Evolutionary conservation across 2,113 vertebrate species (phyloP), one percentile per base, ranked within the genome.

Genomic region (Elephas maximus): DNA sequence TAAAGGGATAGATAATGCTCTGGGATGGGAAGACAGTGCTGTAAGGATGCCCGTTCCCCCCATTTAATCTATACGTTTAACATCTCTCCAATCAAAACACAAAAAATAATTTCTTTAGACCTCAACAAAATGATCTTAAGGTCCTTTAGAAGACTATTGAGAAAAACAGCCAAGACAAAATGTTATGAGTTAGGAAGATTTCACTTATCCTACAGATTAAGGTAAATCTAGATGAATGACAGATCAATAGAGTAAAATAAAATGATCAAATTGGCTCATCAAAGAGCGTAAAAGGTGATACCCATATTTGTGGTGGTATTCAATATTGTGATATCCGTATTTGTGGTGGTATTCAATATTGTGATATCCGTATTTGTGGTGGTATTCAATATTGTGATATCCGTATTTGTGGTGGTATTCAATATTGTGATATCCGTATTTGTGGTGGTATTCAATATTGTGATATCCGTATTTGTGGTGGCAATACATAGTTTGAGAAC

Each of bases 131-230:
- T 74, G 8, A 88, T 57, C 76, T 57, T 48, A 71, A 85, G 41
- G 17, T 87, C 15, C 41, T 41, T 81, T 92, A 87, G 69, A 90
- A 74, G 4, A 41, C 37, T 60, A 92, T 41, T 5, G 71, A 57
- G 65, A 45, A 83, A 60, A 86, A 71, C 67, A 81, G 17, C 63
- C 23, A 65, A 79, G 48, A 33, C 23, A 93, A 79, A 48, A 48
- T 41, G 21, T 48, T 77, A 78, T 60, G 28, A 65, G 17, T 94
- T 80, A 57, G 33, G 2, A 94, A 86, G 30, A 94, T 86, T 88
- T 76, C 33, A 44, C 44, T 92, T 93, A 73, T 71, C 48, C 20
- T 86, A 23, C 9, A 92, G 94, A 74, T 95, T 89, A 53, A 48
- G 26, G n/a, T 73, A 88, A 88, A 82, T 88, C n/a, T 93, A 15